Conservation (phyloP, 2,113 vertebrate species). For the Zosterops borbonicus region DNA sequence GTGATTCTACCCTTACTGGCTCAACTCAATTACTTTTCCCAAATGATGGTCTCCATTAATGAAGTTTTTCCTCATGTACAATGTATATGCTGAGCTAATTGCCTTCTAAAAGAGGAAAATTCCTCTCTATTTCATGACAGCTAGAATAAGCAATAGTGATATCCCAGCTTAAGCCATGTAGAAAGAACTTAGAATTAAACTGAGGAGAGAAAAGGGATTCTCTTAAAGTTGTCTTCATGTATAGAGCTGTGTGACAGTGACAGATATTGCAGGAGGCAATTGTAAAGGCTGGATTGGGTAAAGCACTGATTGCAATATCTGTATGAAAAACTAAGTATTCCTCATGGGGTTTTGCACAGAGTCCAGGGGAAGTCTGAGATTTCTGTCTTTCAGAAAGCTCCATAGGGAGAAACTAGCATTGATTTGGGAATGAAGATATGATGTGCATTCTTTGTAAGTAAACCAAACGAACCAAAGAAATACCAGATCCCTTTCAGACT, state of each 20-base stretch:
- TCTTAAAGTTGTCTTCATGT: background rate
- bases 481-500: background rate
- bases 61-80: background rate
- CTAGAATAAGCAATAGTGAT: background rate
- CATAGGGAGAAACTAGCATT: fast-evolving
- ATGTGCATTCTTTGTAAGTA: background rate
- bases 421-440: background rate
- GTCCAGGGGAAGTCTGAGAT: background rate
- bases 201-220: background rate
- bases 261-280: background rate
- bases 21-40: background rate
- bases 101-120: background rate
- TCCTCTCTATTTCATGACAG: background rate
- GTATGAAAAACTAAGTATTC: background rate
- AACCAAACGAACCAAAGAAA: background rate
- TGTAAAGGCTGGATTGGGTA: background rate
- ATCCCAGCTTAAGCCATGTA: background rate
- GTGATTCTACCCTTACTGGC: background rate
- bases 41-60: background rate
- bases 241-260: background rate
- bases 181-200: background rate
- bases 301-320: background rate
- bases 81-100: background rate
- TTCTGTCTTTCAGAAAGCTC: background rate
- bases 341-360: background rate